These are phyloP conservation scores for Galeruca laticollis DNA, from an alignment of 2,888 invertebrate genomes.

Conservation along the genomic window DNA sequence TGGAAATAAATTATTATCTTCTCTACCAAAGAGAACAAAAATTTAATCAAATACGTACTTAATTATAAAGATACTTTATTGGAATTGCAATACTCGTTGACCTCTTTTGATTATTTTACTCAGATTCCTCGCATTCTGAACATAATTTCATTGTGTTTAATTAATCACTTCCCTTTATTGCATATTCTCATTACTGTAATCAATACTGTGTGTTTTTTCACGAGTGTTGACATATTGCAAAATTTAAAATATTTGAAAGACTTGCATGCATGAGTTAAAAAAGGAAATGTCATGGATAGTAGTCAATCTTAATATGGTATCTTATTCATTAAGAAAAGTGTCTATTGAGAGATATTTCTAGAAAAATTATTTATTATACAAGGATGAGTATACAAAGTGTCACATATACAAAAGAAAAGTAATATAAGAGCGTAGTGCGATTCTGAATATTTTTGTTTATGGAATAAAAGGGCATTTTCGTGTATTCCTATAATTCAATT, in stretches of 20 bases:
- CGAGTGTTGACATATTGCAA: background rate
- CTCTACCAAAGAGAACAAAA: background rate
- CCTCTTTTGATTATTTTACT: conserved; percentile 13
- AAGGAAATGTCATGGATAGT: conserved; percentile 16
- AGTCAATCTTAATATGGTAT: conserved; percentile 14
- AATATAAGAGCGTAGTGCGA: too few relatives aligned
- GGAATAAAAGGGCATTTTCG: too few relatives aligned
- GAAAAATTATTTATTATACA: background rate
- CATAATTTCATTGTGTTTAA: conserved; percentile 18
- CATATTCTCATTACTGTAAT: conserved; percentile 17
- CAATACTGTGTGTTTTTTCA: conserved; percentile 6
- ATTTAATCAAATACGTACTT: conserved; percentile 3
- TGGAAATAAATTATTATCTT: too few relatives aligned
- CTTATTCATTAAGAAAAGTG: background rate
- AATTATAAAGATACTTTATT: background rate
- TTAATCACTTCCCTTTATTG: conserved; percentile 21
- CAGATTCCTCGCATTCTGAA: conserved; percentile 7
- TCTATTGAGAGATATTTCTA: background rate
- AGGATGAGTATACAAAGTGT: background rate
- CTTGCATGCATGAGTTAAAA: background rate
- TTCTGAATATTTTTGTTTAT: too few relatives aligned
- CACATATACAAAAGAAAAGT: too few relatives aligned
- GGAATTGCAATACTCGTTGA: background rate
- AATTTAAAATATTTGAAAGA: conserved; percentile 11
- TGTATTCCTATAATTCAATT: too few relatives aligned